Base-by-base conservation (phyloP, 2,113 vertebrate species). In the Myrmecophaga tridactyla region DNA sequence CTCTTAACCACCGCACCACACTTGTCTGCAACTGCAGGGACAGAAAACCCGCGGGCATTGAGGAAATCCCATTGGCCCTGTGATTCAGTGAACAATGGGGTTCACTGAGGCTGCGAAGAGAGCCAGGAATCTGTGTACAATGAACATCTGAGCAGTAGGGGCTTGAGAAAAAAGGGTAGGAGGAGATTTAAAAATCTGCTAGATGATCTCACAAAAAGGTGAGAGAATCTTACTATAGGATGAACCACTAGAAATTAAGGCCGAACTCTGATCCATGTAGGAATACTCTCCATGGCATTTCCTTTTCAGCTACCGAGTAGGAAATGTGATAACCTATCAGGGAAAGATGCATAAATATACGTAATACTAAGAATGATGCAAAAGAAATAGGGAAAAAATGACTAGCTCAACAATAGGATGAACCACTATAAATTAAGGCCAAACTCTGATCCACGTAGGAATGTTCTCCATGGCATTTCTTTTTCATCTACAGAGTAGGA, bases 251-350 rank as follows among this genome's bases (percentile, higher is more conserved):
- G 41, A 85, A 53, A 27, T 20, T 13, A 36, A 78, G 17, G 56
- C 34, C 60, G 56, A 51, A 29, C 48, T 90, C 63, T 77, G 20
- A 34, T 72, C 46, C 48, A 60, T 53, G 65, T 31, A 75, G 78
- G 77, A 63, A 62, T 21, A 13, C 31, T 69, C 51, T 62, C 23
- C 53, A 34, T 51, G 51, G 9, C 17, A 51, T 84, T 93, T 63
- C 18, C 29, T 56, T 76, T 94, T 60, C 36, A 81, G 53, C 46
- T 73, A 31, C 34, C 78, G 62, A 92, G 86, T 41, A 60, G 65
- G 6, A 86, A 78, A 86, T 15, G 21, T 18, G 41, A 70, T 73
- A 69, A 89, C 62, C 67, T 69, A 92, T 39, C 82, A 91, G 86
- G 62, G 63, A 91, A 56, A 93, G 82, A 51, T 6, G 27, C 34